phyloP scores from a whole-genome alignment of 1,140 invertebrate species.

The Lordiphosa clarofinis region DNA sequence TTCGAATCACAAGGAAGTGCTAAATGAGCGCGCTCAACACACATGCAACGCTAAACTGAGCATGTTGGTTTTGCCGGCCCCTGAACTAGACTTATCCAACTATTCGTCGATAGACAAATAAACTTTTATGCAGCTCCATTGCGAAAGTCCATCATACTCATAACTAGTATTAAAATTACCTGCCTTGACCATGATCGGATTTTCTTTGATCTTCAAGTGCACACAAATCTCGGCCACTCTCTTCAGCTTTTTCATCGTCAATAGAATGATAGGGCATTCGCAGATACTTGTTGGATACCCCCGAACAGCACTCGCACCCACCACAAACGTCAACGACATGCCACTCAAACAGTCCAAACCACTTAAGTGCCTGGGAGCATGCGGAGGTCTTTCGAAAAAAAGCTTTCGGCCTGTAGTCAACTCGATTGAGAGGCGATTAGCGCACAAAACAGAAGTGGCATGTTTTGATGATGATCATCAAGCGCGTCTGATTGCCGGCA shows the following conservation, averaged over 20 bases:
- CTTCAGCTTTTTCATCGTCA: not conserved
- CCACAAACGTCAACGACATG: slow-evolving; percentile 61
- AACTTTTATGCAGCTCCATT: too few species aligned
- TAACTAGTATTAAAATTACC: too few species aligned
- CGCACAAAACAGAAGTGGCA: slow-evolving; percentile 73
- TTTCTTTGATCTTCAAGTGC: slow-evolving; percentile 58
- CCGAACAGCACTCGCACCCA: slow-evolving; percentile 34
- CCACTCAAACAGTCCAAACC: slow-evolving; percentile 67
- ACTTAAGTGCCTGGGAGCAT: slow-evolving; percentile 55
- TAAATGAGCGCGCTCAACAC: too few species aligned
- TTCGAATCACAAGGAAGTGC: too few species aligned
- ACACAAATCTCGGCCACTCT: not conserved
- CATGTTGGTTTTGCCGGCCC: too few species aligned
- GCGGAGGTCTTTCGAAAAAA: slow-evolving; percentile 14
- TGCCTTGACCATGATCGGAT: slow-evolving; percentile 30
- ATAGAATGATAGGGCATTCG: slow-evolving; percentile 33
- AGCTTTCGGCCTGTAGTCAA: slow-evolving; percentile 48
- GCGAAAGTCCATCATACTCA: too few species aligned
- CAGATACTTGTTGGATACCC: slow-evolving; percentile 17
- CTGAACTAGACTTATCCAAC: too few species aligned
- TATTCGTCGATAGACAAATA: too few species aligned
- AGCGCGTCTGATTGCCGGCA: slow-evolving; percentile 69
- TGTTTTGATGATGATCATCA: slow-evolving; percentile 74
- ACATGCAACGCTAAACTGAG: too few species aligned
- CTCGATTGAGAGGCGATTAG: slow-evolving; percentile 70